Evolutionary conservation across 2,797 vertebrate genomes (phyloP), one percentile per base, ranked within the genome.

Genomic region (Varecia variegata): DNA sequence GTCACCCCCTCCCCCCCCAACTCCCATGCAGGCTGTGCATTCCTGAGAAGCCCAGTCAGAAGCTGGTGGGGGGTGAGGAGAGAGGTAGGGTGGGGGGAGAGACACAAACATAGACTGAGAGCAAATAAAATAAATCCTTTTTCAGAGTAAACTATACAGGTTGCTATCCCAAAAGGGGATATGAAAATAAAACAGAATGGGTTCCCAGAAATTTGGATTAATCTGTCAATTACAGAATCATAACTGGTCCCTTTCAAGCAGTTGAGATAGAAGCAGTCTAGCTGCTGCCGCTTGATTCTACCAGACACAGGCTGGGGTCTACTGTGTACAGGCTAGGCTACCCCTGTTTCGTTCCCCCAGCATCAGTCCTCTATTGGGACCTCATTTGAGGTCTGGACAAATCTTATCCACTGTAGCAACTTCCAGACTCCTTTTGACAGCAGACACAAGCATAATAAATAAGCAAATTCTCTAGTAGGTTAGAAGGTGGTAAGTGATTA

Each of bases 11-110:
- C 21, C 45, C 30, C 43, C 14, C 40, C 54, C 47, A 50, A 21
- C 56, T 54, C 54, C 40, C 58, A 25, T 88, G 84, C 56, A 40
- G 79, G 73, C 90, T 88, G 71, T 93, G 68, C 96, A 97, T 97
- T 97, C 97, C 97, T 95, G 86, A 97, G 92, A 82, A 93, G 73
- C 94, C 95, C 90, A 80, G 95, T 97, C 97, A 96, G 97, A 97
- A 98, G 96, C 79, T 67, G 62, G 50, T 54, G 32, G 76, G 18
- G 32, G 3, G 56, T 47, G 70, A 45, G 40, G 23, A n/a, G 43
- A 52, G 54, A 74, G 82, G 83, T 60, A n/a, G 45, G 47, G 38
- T 43, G n/a, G 38, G 23, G 47, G 45, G 82, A 60, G 3, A 71
- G 23, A 86, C 58, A 38, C 17, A 56, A 35, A 83, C 54, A 15